Conservation (phyloP, 2,888 invertebrate genomes). For the Sycophila texana region DNA sequence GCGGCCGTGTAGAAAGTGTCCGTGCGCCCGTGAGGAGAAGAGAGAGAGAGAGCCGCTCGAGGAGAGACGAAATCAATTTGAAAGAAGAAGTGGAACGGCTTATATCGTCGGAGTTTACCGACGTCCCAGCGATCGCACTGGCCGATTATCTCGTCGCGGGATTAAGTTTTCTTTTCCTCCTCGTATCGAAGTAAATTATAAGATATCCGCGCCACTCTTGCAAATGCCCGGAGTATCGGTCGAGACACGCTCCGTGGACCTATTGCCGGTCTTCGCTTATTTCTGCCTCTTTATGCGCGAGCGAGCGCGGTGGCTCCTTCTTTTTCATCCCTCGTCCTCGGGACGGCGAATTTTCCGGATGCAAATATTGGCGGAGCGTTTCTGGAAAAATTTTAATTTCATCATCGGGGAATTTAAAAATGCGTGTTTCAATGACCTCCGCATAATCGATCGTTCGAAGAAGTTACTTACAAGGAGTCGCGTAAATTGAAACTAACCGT, state of each 20-base stretch:
- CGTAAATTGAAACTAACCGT: too few relatives aligned
- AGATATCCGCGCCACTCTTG: constrained; percentile 14
- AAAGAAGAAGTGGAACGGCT: constrained; percentile 23
- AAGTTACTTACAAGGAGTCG: too few relatives aligned
- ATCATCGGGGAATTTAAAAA: too few relatives aligned
- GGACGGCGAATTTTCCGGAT: constrained; percentile 2
- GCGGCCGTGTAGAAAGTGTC: too few relatives aligned
- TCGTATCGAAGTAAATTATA: background rate
- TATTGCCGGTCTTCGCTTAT: background rate
- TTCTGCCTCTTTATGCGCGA: background rate
- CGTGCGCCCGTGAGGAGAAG: background rate
- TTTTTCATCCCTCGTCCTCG: constrained; percentile 43
- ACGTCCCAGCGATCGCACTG: constrained; percentile 9
- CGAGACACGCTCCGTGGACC: constrained; percentile 40
- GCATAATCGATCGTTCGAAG: too few relatives aligned
- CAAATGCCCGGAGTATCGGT: constrained; percentile 43
- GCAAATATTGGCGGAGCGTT: too few relatives aligned
- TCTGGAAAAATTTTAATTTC: too few relatives aligned
- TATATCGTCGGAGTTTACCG: constrained; percentile 18
- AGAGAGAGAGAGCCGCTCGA: background rate
- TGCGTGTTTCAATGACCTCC: too few relatives aligned
- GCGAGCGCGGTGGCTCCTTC: background rate
- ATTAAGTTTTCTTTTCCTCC: constrained; percentile 38
- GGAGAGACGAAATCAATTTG: constrained; percentile 42
- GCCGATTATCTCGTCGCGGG: constrained; percentile 44